Evolutionary conservation across 2,888 invertebrate species (phyloP).

Genomic region (Sinodicranocentrus sp.): DNA sequence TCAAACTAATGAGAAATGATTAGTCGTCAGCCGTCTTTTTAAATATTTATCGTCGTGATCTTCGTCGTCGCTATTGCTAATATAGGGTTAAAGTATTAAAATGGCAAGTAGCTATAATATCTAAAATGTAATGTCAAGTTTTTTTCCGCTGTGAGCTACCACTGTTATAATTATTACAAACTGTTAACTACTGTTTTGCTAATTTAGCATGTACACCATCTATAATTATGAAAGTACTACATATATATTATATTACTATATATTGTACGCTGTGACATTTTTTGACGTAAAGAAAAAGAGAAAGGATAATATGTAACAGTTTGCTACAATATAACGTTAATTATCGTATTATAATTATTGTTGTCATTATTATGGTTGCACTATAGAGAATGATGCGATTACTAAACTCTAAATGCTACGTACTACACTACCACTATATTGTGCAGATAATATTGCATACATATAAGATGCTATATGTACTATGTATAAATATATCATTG

Average conservation of each 20-base stretch:
- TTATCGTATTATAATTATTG: constrained; percentile 12
- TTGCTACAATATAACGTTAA: constrained; percentile 46
- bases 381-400: constrained; percentile 40
- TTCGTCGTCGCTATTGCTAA: constrained; percentile 5
- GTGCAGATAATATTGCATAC: not conserved
- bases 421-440: not conserved
- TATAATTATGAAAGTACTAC: not conserved
- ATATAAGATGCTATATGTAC: constrained; percentile 19
- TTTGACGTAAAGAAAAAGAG: constrained; percentile 27
- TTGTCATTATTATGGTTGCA: constrained; percentile 17
- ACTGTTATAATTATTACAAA: constrained; percentile 20
- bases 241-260: constrained; percentile 26
- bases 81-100: not conserved
- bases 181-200: constrained; percentile 35
- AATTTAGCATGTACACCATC: constrained; percentile 19
- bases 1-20: not conserved
- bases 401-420: constrained; percentile 19
- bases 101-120: not conserved
- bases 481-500: not conserved
- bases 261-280: constrained; percentile 17
- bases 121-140: not conserved
- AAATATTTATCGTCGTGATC: constrained; percentile 4
- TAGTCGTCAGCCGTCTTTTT: constrained; percentile 2
- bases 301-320: constrained; percentile 37
- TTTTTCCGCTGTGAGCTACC: constrained; percentile 16